A percentile compares a stretch with the other conserved stretches of the same genome.
Conservation (phyloP, 2,113 vertebrate genomes). For the Gobiocypris rarus region DNA sequence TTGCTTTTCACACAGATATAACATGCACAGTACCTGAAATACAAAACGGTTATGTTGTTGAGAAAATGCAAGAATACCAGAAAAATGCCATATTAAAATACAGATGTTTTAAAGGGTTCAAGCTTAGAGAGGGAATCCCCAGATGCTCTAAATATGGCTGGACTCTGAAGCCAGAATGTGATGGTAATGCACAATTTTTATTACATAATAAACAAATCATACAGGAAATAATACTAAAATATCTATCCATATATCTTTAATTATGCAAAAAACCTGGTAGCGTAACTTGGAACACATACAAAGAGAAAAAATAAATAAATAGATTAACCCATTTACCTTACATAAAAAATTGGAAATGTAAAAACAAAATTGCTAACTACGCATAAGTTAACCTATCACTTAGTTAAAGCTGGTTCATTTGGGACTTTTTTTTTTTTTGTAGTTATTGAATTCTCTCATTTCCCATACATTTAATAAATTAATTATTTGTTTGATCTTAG, state of each 20-base stretch:
- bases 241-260: not conserved
- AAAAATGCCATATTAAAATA: constrained; percentile 46
- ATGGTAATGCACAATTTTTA: constrained; percentile 56
- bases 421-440: too few species aligned
- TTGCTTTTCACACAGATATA: constrained; percentile 56
- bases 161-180: constrained; percentile 66
- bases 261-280: not conserved
- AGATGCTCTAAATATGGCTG: constrained; percentile 60
- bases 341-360: not conserved
- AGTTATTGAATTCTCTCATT: not conserved
- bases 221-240: not conserved
- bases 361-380: not conserved
- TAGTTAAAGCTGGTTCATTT: too few species aligned
- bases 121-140: not conserved
- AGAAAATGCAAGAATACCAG: not conserved
- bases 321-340: not conserved
- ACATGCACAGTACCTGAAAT: constrained; percentile 19
- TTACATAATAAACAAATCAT: not conserved
- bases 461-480: not conserved
- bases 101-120: not conserved
- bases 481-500: not conserved
- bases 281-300: not conserved
- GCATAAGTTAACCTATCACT: too few species aligned
- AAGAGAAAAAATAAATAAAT: not conserved
- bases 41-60: constrained; percentile 44